phyloP scores from a whole-genome alignment of 2,113 vertebrate species.

The Lontra canadensis region DNA sequence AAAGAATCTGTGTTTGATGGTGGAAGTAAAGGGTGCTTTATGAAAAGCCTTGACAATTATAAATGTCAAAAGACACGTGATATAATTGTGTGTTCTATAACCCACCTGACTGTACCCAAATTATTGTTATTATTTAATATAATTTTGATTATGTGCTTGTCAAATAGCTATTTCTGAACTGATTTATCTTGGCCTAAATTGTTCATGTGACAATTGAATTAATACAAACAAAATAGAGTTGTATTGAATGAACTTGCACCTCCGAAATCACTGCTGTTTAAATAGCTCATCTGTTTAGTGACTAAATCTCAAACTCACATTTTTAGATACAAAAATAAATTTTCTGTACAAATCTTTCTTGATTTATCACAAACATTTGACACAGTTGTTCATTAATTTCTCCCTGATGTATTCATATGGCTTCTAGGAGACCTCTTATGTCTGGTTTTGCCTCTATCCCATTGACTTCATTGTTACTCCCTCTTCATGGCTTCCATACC shows the following conservation, averaged over 20 bases:
- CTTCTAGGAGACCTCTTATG: not conserved
- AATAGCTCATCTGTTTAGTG: not conserved
- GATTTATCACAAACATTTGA: not conserved
- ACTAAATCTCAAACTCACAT: not conserved
- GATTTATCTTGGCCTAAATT: not conserved
- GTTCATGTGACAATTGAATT: not conserved
- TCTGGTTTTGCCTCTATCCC: not conserved
- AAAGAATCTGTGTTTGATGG: not conserved
- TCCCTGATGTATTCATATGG: fast-evolving
- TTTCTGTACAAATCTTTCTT: not conserved
- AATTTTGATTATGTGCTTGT: not conserved
- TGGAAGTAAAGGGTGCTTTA: not conserved
- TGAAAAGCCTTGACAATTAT: not conserved
- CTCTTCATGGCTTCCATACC: not conserved
- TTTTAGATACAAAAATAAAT: not conserved
- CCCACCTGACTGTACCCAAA: not conserved
- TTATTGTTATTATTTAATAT: not conserved
- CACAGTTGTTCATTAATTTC: not conserved
- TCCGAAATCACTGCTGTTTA: not conserved
- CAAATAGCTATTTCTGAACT: not conserved
- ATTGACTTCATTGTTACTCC: not conserved
- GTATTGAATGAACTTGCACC: not conserved
- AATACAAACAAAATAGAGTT: not conserved
- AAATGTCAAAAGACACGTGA: not conserved
- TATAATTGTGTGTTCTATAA: not conserved